Evolutionary conservation across 2,888 invertebrate genomes (phyloP).

Genomic region (Capitulum mitella): DNA sequence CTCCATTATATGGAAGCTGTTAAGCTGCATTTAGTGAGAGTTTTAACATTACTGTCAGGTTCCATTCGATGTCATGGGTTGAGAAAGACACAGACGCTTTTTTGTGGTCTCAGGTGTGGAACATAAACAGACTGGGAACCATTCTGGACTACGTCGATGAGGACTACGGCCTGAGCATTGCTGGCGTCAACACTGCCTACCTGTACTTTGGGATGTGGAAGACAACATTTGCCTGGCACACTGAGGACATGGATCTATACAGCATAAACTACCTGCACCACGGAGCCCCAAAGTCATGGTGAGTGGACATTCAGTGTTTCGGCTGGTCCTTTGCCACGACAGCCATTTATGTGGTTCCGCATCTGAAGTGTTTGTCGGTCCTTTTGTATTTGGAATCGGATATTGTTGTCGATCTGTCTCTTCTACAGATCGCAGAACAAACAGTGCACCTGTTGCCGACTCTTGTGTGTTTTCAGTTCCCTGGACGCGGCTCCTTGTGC

Average conservation of each 20-base stretch:
- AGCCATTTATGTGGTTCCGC: no score
- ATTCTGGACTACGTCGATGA: conserved; percentile 90
- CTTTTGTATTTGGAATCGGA: no score
- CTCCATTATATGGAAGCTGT: no score
- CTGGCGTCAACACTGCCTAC: conserved; percentile 98
- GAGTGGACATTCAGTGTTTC: conserved; percentile 32
- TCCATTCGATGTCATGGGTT: neutral
- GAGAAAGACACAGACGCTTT: neutral
- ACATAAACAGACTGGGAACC: conserved; percentile 85
- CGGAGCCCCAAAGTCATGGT: conserved; percentile 92
- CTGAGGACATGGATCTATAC: conserved; percentile 99
- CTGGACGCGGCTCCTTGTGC: no score
- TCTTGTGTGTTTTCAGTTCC: no score
- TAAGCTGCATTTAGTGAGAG: neutral
- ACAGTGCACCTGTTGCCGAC: no score
- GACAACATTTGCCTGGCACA: conserved; percentile 99
- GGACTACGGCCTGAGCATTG: conserved; percentile 91
- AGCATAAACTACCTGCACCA: conserved; percentile 98
- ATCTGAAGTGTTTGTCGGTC: no score
- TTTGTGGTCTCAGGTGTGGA: conserved; percentile 61
- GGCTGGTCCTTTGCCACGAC: no score
- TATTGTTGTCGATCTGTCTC: no score
- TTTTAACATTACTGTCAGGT: neutral
- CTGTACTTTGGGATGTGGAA: conserved; percentile 99
- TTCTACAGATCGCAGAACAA: no score